Base-by-base conservation (phyloP, 1,140 invertebrate genomes). In the Oscheius sp. region DNA sequence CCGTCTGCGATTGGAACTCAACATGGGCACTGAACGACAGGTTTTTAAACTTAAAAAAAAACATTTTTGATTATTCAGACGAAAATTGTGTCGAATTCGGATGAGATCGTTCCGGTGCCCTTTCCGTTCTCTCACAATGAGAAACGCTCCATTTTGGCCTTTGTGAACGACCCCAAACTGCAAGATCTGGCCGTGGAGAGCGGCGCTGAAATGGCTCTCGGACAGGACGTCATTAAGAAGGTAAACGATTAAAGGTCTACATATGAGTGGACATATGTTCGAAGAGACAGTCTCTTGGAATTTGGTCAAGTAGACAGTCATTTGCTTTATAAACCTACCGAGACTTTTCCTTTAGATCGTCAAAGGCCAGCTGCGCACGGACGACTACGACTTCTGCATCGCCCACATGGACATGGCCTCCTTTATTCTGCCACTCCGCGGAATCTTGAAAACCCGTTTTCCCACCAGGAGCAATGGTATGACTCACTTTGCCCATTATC, bases 311-410 rank as follows among this genome's bases (percentile, higher is more conserved):
- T n/a, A n/a, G n/a, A n/a, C 18, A 64, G 0, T 46, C 18, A 1
- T 20, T 59, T 59, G 73, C n/a, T 74, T 35, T 75, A 34, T 23
- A 78, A 76, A 26, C 18, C 70, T 77, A n/a, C 18, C 15, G 0
- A 58, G 59, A 61, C 1, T 76, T 34, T 55, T 4, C 34, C 65
- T 78, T n/a, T 36, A 78, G 73, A 84, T 83, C 68, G 68, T 83
- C 58, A 83, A 83, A 74, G 81, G 81, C 20, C 80, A 83, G 49
- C 82, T 84, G 45, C 35, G 75, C 7, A 80, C 79, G 1, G 81
- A 82, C 45, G 81, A 83, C 62, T 83, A 83, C 34, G 81, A 83
- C 68, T 83, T 83, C 71, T 84, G 82, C 67, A 79, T 83, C 1
- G 81, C 81, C 1, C 82, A 84, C 58, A 49, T 42, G 15, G 75